A percentile compares a stretch with the other conserved stretches of the same genome.
Evolutionary conservation across 2,888 invertebrate genomes (phyloP).

Genomic region (Diplolepis rosae): DNA sequence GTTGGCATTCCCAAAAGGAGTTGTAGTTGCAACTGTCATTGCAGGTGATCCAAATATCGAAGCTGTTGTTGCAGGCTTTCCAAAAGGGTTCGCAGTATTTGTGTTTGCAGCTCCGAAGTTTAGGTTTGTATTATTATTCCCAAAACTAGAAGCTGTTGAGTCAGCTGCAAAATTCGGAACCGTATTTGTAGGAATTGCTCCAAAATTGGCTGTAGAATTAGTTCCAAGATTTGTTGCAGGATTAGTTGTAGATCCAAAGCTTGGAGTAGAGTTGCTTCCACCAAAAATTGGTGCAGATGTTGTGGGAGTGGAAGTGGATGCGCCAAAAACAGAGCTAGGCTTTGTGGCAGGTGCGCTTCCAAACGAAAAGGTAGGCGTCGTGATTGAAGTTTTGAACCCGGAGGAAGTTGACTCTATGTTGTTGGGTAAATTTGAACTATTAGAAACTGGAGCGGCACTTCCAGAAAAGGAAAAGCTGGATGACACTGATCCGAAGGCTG

Average conservation of each 20-base stretch:
- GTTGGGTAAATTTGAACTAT: too few relatives aligned
- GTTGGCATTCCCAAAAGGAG: constrained; percentile 46
- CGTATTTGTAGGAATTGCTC: neutral
- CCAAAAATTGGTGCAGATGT: constrained; percentile 31
- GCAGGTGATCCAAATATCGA: constrained; percentile 46
- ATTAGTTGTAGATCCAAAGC: constrained; percentile 2
- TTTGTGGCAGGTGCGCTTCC: constrained; percentile 13
- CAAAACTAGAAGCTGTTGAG: neutral
- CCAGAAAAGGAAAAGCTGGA: constrained; percentile 8
- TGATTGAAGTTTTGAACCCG: neutral
- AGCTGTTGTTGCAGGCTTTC: constrained; percentile 35
- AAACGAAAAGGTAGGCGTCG: constrained; percentile 39
- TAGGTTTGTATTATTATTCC: neutral
- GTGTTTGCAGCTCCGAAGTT: constrained; percentile 4
- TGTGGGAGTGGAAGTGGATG: neutral
- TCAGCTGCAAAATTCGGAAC: constrained; percentile 4
- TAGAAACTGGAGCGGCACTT: neutral
- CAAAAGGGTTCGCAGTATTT: constrained; percentile 33
- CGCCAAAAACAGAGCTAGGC: constrained; percentile 39
- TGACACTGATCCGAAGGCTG: neutral
- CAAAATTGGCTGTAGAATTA: neutral
- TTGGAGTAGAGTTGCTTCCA: constrained; percentile 18
- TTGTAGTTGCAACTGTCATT: constrained; percentile 36
- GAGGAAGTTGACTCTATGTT: neutral
- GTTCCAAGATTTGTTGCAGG: neutral